These are phyloP conservation scores for rabbit (Oryctolagus cuniculus) DNA, from an alignment of 2,113 vertebrate genomes.

Conservation along the genomic window mOryCun1.1 NC_091435.1:68188001-68188500, in stretches of 20 bases:
- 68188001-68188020: background rate
- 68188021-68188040: background rate
- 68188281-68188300: too few species aligned
- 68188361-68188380: too few species aligned
- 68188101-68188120: background rate
- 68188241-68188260: background rate
- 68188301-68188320: too few species aligned
- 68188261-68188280: background rate
- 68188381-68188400: too few species aligned
- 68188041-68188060: background rate
- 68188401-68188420: too few species aligned
- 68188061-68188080: conserved; percentile 33
- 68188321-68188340: too few species aligned
- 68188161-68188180: background rate
- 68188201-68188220: background rate
- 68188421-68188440: too few species aligned
- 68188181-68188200: background rate
- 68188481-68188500: too few species aligned
- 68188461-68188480: too few species aligned
- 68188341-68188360: too few species aligned
- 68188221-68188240: background rate
- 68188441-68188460: too few species aligned
- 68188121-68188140: background rate
- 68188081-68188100: background rate
- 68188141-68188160: background rate